Base-by-base conservation (phyloP, 2,888 invertebrate genomes). In the Thymelicus lineola region DNA sequence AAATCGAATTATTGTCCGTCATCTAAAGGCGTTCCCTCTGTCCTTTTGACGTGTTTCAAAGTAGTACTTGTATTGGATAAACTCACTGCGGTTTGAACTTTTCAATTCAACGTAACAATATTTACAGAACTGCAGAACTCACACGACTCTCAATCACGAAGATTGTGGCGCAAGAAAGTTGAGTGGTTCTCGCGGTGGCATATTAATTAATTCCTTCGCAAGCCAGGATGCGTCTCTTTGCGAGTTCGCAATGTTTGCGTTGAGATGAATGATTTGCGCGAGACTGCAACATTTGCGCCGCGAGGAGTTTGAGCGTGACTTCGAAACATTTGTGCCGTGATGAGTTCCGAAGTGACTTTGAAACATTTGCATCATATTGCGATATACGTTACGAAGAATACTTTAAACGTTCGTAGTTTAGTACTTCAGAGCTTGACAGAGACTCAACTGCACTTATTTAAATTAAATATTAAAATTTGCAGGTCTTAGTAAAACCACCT, bases 181-280 rank as follows among this genome's bases (percentile, higher is more conserved):
- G 28, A 10, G 38, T 48, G 48, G 48, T 59, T 20, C 46, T 48
- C 17, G 48, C 50, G 59, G 38, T 60, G 42, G 42, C 60, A 60
- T 60, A 59, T 50, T 53, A 66, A 45, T 57, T 65, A 65, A 66
- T 66, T 66, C 60, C 60, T 67, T 60, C 60, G 48, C 48, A 62
- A 62, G 61, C 48, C 38, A 35, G 35, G 45, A 28, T 62, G 61
- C 61, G 48, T 46, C 46, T 20, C 46, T 46, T 45, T 48, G 10
- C 48, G 48, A 67, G 60, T 60, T 59, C 48, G 42, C 60, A 66
- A 36, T 10, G 10, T 59, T 38, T 46, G 36, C 66, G 58, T 60
- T 60, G 42, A 17, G 66, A 60, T 53, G 59, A 66, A 66, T 20
- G 53, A 20, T 53, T 66, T 60, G 60, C 42, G 53, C 50, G 53